These are phyloP conservation scores for Pluvianellus socialis DNA, from an alignment of 2,113 vertebrate genomes.

Conservation along the genomic window DNA sequence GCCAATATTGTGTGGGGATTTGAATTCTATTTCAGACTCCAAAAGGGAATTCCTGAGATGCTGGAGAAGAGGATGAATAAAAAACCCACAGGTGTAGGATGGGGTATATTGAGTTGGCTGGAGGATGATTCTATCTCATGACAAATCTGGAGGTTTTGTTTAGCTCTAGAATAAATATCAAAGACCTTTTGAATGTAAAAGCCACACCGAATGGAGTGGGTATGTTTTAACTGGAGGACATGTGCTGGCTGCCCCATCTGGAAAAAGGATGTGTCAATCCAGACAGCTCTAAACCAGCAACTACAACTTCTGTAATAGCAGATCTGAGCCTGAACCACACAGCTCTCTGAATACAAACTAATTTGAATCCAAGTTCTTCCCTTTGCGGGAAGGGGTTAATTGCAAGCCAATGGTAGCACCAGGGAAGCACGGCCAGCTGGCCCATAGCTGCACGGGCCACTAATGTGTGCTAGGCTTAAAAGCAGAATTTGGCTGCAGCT, in stretches of 20 bases:
- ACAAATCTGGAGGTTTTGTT: neutral
- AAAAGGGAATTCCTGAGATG: conserved; percentile 19
- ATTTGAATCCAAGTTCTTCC: neutral
- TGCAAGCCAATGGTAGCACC: neutral
- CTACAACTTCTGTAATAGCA: neutral
- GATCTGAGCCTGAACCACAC: neutral
- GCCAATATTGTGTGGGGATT: neutral
- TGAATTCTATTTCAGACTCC: conserved; percentile 11
- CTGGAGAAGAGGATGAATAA: neutral
- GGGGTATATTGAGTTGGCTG: neutral
- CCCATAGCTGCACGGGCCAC: neutral
- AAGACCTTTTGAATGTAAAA: neutral
- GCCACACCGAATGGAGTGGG: neutral
- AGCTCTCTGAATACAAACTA: neutral
- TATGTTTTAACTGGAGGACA: neutral
- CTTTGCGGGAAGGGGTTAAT: neutral
- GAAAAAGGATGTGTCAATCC: neutral
- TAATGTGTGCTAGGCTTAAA: neutral
- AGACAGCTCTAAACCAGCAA: neutral
- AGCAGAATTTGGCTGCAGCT: neutral
- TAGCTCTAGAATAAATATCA: neutral
- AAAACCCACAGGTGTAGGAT: conserved; percentile 20
- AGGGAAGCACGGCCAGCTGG: neutral
- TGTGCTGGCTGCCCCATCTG: neutral
- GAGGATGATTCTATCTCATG: neutral